Base-by-base conservation (phyloP, 2,113 vertebrate species). In the Microtus oregoni region DNA sequence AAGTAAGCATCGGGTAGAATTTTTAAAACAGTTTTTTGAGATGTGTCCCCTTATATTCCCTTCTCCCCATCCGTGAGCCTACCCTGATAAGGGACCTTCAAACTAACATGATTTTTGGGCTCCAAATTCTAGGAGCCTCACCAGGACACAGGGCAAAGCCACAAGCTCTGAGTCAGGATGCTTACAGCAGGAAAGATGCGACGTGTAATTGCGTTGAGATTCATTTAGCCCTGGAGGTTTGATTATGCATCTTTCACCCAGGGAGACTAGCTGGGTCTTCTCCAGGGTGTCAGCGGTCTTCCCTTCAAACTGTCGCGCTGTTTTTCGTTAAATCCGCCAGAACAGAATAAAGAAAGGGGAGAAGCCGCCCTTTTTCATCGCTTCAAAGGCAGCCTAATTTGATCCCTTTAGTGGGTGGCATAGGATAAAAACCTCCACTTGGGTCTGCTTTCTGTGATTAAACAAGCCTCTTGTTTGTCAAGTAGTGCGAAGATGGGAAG, bases 301-400 rank as follows among this genome's bases (percentile, higher is more conserved):
- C 67, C 50, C 75, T 94, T 95, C 50, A 55, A 82, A 88, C 44
- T 72, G 70, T 70, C 8, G 7, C 0, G 1, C 35, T 73, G 20
- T 86, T 79, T 86, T 94, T 94, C 19, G 14, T 93, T 52, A 67
- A 91, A 90, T 65, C 73, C 70, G 41, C 85, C 94, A n/a, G 73
- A 88, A 83, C 22, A 86, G 61, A 75, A 86, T 83, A 72, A 65
- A 50, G 58, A 85, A 73, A 35, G 79, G 79, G 94, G 63, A 55
- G 81, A 70, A 92, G 82, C 47, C 24, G 50, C 17, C 81, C 55
- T 91, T 95, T 91, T 87, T 90, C 68, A 32, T 96, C n/a, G 86
- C 95, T 95, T 98, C 94, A 96, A 97, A 98, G 89, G 94, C 82
- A 96, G 68, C 86, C 79, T 76, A 95, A 96, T 93, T 89, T 97